A percentile compares a stretch with the other conserved stretches of the same genome.
Evolutionary conservation across 2,888 invertebrate genomes (phyloP).

Genomic region (Proisotoma minuta): DNA sequence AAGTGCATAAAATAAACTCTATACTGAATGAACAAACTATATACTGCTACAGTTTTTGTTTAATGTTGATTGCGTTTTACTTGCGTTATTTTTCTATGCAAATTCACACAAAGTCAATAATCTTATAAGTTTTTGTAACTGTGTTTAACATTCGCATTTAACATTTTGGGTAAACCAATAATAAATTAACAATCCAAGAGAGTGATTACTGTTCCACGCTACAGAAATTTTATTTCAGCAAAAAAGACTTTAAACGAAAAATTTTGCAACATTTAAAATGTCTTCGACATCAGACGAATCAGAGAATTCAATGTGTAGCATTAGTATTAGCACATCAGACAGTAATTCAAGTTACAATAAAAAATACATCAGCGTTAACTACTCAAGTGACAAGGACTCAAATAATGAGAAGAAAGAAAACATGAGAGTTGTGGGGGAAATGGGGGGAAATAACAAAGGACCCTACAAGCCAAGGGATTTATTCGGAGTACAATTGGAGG

Average conservation of each 20-base stretch:
- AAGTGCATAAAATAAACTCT: too few species aligned
- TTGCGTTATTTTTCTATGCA: too few species aligned
- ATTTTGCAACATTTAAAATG: neutral
- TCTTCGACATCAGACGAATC: neutral
- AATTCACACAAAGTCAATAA: too few species aligned
- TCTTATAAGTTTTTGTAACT: too few species aligned
- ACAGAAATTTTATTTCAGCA: too few species aligned
- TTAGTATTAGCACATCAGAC: neutral
- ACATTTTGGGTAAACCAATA: too few species aligned
- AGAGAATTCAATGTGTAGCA: neutral
- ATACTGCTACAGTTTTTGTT: too few species aligned
- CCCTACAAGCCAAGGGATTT: constrained; percentile 58
- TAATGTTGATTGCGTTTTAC: too few species aligned
- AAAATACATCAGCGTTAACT: neutral
- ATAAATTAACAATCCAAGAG: too few species aligned
- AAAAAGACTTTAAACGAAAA: neutral
- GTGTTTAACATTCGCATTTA: too few species aligned
- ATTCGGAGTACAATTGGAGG: constrained; percentile 62
- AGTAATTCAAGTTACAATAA: neutral
- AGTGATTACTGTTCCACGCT: too few species aligned
- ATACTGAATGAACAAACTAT: too few species aligned
- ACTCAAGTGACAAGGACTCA: neutral
- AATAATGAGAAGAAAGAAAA: neutral
- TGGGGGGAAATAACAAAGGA: constrained; percentile 37
- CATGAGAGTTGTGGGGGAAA: neutral